Evolutionary conservation across 2,888 invertebrate species (phyloP), one percentile per base, ranked within the genome.

Genomic region (Catocala fraxini): DNA sequence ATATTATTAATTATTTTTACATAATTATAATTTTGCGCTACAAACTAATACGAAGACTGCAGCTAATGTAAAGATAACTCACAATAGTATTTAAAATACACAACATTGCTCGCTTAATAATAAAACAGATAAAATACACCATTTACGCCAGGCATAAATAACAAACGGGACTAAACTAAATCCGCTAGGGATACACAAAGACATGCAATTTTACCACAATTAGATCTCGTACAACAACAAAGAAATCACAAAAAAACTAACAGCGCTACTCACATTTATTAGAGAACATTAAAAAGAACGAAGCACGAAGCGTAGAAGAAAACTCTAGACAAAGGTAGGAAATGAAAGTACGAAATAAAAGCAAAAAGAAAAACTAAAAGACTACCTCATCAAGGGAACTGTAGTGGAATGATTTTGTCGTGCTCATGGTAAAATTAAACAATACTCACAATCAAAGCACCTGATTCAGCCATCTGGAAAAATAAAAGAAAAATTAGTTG

Each of bases 391-490:
- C 54, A 63, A 60, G 68, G 51, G 39, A 71, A 61, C 43, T 58
- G 52, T 61, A 64, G 63, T 62, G 54, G 51, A 65, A 63, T 25
- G 43, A 63, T 56, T 13, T 47, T 15, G 6, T 51, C 11, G n/a
- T 46, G 58, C 48, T 62, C 6, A 6, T 10, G 11, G 25, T 11
- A 56, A 10, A 56, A 48, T 34, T 58, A 56, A 53, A 62, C 63
- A 51, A 54, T 66, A 70, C 72, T 75, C 67, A 71, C 74, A 61
- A 59, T 65, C 42, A 67, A 70, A 59, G 55, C 67, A 63, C 59
- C 60, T 47, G 47, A 51, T 65, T 41, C 67, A 59, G 55, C 56
- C 70, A 82, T 72, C 83, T 83, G 83, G 64, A 77, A 71, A 46
- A 9, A 68, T 52, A 63, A 52, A 49, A 56, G 41, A 49, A 2